A percentile compares a stretch with the other conserved stretches of the same genome.
These are phyloP conservation scores for Pitangus sulphuratus DNA, from an alignment of 2,797 vertebrate species.

Conservation along the genomic window DNA sequence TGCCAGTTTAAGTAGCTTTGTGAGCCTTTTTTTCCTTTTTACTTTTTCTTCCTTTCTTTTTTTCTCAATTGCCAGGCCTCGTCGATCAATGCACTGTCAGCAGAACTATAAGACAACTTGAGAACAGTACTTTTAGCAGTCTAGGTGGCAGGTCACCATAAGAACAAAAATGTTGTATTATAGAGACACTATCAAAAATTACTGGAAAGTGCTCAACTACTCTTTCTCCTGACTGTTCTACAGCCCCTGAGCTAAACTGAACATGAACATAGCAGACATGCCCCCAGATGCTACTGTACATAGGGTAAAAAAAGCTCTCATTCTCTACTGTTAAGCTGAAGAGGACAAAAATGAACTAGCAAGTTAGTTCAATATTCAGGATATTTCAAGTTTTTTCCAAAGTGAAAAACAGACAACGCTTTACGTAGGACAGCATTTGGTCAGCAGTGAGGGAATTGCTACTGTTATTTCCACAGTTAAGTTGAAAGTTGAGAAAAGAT, in stretches of 20 bases:
- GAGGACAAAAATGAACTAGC: neutral
- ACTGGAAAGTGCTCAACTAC: neutral
- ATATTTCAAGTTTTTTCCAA: neutral
- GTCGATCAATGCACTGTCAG: neutral
- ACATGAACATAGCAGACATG: neutral
- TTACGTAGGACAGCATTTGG: neutral
- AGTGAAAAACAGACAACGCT: neutral
- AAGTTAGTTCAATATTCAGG: neutral
- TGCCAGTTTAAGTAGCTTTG: neutral
- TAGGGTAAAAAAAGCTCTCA: neutral
- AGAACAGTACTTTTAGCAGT: slow-evolving; percentile 6
- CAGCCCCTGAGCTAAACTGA: neutral
- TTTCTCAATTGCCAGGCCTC: neutral
- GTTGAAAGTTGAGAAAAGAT: neutral
- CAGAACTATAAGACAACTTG: neutral
- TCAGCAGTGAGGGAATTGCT: neutral
- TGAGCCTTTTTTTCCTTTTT: neutral
- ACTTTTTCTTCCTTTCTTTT: neutral
- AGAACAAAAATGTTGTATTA: neutral
- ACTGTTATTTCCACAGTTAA: neutral
- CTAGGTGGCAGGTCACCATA: neutral
- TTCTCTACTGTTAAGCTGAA: neutral
- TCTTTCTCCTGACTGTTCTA: neutral
- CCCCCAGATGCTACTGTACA: neutral
- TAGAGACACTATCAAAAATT: neutral